Base-by-base conservation (phyloP, 2,888 invertebrate genomes). In the Megalurothrips usitatus region DNA sequence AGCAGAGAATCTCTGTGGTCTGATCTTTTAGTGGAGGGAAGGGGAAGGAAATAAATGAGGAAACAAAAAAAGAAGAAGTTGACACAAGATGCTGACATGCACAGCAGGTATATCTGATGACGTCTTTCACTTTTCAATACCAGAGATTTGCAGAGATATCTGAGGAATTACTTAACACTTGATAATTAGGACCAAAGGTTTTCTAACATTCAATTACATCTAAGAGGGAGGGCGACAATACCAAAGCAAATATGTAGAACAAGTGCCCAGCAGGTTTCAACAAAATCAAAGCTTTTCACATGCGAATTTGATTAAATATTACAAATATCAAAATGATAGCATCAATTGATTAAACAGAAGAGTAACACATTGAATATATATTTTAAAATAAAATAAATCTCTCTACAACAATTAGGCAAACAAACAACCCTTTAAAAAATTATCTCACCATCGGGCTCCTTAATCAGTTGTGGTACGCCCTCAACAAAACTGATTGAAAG, bases 361-460 rank as follows among this genome's bases (percentile, higher is more conserved):
- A 75, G 68, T 75, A 75, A 75, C 68, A 75, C 23, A 75, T 26
- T 23, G 68, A 23, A 75, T 75, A 75, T 75, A 75, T 75, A 75
- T 75, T 75, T 75, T 75, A 75, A 75, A 75, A 75, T 75, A 75
- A 75, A 75, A 75, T 75, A 75, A 75, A 75, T 75, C 68, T 75
- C 68, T 75, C 68, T 75, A 75, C 68, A 75, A 75, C 68, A 75
- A 75, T 75, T 75, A 75, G 9, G 68, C 26, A 75, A 75, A 75
- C 68, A 75, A 75, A 75, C 68, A 75, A 75, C 68, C 68, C 68
- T 75, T 26, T 26, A 75, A 75, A 75, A 75, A 26, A 75, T 75
- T 75, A 58, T 58, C 68, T 75, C 26, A 75, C 68, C 26, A 75
- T 75, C 10, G 68, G 68, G 68, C 68, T 75, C 26, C 12, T 12